Conservation (phyloP, 2,113 vertebrate species). For the Triplophysa dalaica region DNA sequence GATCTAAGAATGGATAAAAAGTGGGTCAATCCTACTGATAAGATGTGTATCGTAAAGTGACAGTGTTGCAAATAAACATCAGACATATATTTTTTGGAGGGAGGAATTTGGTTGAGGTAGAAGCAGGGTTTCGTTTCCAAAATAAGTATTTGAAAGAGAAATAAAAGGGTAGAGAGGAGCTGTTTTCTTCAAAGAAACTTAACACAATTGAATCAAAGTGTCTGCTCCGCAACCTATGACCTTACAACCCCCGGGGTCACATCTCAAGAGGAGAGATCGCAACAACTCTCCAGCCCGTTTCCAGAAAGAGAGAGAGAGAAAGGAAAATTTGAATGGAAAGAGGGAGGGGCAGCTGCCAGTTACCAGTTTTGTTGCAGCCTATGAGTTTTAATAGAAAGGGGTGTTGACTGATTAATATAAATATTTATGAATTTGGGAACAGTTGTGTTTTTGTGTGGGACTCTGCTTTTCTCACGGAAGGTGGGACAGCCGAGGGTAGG, state of each 20-base stretch:
- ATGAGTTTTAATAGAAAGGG: conserved; percentile 72
- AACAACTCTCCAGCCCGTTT: conserved; percentile 67
- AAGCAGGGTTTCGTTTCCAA: conserved; percentile 72
- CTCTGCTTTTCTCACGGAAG: conserved; percentile 74
- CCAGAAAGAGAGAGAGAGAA: conserved; percentile 61
- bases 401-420: conserved; percentile 81
- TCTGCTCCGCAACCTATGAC: conserved; percentile 77
- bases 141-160: conserved; percentile 61
- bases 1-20: conserved; percentile 36
- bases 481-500: conserved; percentile 76
- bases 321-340: neutral
- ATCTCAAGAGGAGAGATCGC: conserved; percentile 66
- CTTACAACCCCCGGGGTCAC: conserved; percentile 70
- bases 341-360: conserved; percentile 43
- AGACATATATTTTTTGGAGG: neutral
- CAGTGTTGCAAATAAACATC: neutral
- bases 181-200: conserved; percentile 69
- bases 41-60: conserved; percentile 20
- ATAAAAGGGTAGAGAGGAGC: conserved; percentile 1
- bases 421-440: conserved; percentile 81
- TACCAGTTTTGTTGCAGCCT: conserved; percentile 67
- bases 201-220: conserved; percentile 75
- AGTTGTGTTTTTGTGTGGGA: conserved; percentile 73
- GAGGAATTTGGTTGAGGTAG: conserved; percentile 2
- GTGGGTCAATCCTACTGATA: conserved; percentile 6